phyloP scores from a whole-genome alignment of 2,113 vertebrate genomes.

The Callipepla californica region DNA sequence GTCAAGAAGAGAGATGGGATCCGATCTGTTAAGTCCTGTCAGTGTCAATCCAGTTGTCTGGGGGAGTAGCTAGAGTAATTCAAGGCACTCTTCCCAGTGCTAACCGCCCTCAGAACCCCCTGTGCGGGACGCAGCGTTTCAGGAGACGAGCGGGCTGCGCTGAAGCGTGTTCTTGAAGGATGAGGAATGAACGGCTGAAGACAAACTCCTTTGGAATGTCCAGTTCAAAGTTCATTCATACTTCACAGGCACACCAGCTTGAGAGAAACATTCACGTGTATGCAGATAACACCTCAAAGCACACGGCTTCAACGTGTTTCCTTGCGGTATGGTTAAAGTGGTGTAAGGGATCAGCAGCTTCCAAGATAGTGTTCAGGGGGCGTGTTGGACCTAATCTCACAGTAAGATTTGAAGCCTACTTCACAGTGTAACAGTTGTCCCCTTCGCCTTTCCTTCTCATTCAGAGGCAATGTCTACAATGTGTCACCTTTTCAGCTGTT shows the following conservation, averaged over 20 bases:
- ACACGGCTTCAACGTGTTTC: background rate
- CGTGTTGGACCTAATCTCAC: background rate
- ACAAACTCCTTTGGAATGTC: background rate
- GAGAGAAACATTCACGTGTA: background rate
- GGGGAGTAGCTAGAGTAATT: constrained; percentile 44
- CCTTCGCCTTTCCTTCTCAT: background rate
- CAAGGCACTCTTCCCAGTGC: constrained; percentile 72
- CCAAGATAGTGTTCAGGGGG: constrained; percentile 18
- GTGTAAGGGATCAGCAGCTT: constrained; percentile 56
- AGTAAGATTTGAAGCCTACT: constrained; percentile 11
- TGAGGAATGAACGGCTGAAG: constrained; percentile 9
- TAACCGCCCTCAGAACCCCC: constrained; percentile 35
- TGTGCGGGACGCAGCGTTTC: constrained; percentile 5
- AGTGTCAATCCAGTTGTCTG: constrained; percentile 32
- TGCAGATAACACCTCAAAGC: background rate
- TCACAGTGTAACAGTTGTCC: constrained; percentile 61
- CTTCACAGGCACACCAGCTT: constrained; percentile 1
- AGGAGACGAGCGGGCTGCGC: constrained; percentile 26
- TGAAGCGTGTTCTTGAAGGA: constrained; percentile 35
- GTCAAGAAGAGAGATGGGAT: background rate
- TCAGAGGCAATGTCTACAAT: constrained; percentile 3
- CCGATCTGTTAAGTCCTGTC: background rate
- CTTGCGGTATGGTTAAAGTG: background rate
- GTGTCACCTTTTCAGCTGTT: background rate
- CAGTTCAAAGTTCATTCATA: background rate